phyloP scores from a whole-genome alignment of 2,113 vertebrate species.

The Ibidorhyncha struthersii region DNA sequence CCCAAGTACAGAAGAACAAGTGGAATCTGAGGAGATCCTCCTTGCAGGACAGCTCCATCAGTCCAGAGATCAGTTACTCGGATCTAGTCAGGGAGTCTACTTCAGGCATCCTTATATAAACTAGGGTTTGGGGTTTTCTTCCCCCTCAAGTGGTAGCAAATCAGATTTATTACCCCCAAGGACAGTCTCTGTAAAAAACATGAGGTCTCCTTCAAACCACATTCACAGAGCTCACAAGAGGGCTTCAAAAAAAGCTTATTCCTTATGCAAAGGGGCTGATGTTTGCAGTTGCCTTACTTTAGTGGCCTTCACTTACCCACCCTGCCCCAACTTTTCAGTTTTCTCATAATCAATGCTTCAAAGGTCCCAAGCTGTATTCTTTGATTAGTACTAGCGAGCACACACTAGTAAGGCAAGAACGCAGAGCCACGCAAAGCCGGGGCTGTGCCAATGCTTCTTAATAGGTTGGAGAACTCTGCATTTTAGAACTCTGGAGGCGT shows the following conservation, averaged over 20 bases:
- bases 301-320: background rate
- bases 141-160: background rate
- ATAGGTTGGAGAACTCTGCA: background rate
- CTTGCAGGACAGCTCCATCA: background rate
- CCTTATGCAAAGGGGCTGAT: background rate
- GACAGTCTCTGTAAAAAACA: background rate
- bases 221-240: background rate
- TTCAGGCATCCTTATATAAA: background rate
- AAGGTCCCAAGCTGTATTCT: background rate
- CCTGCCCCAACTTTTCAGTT: background rate
- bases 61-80: background rate
- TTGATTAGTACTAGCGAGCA: rapidly evolving
- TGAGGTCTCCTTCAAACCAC: background rate
- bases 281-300: background rate
- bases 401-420: background rate
- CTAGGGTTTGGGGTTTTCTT: background rate
- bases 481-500: background rate
- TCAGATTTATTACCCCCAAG: background rate
- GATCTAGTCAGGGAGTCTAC: background rate
- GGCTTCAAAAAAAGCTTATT: background rate
- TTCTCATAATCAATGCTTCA: background rate
- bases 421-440: background rate
- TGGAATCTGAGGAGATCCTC: rapidly evolving
- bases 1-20: background rate
- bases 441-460: background rate